These are phyloP conservation scores for Chunga burmeisteri DNA, from an alignment of 2,113 vertebrate species.

Conservation along the genomic window DNA sequence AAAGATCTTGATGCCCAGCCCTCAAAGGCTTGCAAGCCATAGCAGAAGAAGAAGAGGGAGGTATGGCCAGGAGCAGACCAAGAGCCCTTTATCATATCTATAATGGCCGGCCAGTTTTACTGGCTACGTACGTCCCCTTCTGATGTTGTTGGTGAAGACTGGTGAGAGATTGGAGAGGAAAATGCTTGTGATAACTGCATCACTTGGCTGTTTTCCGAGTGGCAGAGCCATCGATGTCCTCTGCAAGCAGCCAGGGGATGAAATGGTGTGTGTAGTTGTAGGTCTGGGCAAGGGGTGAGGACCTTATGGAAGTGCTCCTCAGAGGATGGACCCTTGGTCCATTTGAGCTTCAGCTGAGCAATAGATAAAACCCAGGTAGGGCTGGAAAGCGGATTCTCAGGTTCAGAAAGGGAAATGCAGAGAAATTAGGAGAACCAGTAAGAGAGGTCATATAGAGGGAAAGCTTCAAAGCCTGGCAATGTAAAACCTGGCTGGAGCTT, in stretches of 20 bases:
- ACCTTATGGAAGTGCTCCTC: not conserved
- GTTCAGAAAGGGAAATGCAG: not conserved
- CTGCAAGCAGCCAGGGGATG: not conserved
- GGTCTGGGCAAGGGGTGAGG: not conserved
- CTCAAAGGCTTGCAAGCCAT: not conserved
- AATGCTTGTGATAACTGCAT: not conserved
- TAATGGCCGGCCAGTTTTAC: not conserved
- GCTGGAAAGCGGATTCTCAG: not conserved
- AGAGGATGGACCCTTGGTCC: not conserved
- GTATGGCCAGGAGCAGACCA: not conserved
- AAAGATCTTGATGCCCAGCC: not conserved
- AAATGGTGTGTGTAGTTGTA: accelerated
- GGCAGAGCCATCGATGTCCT: not conserved
- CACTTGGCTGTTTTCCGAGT: not conserved
- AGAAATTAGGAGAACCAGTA: not conserved
- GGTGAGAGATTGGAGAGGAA: not conserved
- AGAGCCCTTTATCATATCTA: not conserved
- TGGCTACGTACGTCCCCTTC: not conserved
- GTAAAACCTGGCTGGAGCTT: not conserved
- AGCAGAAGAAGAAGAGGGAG: not conserved
- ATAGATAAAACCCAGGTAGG: not conserved
- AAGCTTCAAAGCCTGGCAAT: not conserved
- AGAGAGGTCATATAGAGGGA: not conserved
- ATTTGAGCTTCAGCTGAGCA: not conserved
- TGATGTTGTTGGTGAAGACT: not conserved